Evolutionary conservation across 2,797 vertebrate genomes (phyloP).

Genomic region (Gambusia yucatana): DNA sequence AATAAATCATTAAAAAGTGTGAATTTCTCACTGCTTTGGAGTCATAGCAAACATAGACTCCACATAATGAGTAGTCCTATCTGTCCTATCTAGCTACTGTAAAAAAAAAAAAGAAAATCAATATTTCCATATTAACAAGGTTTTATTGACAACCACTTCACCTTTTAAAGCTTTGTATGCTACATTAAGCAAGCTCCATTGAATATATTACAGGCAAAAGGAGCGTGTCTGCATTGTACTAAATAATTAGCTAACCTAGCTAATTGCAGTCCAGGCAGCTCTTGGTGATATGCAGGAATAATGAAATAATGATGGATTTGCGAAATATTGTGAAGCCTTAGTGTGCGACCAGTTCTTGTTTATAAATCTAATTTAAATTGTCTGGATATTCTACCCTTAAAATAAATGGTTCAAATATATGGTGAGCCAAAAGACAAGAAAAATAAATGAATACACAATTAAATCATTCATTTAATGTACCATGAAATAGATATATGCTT

Average conservation of each 20-base stretch:
- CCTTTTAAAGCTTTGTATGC: neutral
- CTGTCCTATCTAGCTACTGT: neutral
- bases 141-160: neutral
- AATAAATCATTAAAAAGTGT: neutral
- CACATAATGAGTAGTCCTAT: neutral
- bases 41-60: neutral
- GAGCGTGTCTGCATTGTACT: neutral
- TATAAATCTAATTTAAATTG: neutral
- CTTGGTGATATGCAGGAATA: neutral
- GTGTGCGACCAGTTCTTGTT: neutral
- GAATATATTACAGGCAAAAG: neutral
- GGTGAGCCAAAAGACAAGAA: neutral
- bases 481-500: neutral
- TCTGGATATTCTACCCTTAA: neutral
- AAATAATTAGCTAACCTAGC: neutral
- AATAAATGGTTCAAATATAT: neutral
- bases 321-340: neutral
- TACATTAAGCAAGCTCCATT: neutral
- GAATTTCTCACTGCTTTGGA: neutral
- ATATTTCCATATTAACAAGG: constrained; percentile 1
- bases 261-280: neutral
- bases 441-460: neutral
- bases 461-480: neutral
- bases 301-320: neutral
- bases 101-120: neutral